Evolutionary conservation across 1,140 invertebrate species (phyloP).

Genomic region (Dendrolimus kikuchii): DNA sequence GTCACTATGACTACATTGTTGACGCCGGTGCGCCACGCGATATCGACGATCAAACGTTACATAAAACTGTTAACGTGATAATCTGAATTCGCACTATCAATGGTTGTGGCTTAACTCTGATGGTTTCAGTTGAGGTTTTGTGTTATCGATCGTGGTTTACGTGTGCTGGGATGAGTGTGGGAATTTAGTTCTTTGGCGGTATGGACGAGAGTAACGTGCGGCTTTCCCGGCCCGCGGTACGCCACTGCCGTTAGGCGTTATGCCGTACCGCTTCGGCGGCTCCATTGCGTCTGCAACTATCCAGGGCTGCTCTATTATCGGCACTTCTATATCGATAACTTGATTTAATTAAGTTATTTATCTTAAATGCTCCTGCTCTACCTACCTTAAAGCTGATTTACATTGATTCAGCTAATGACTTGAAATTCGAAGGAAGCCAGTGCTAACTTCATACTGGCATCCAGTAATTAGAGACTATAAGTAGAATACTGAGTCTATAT

Average conservation of each 20-base stretch:
- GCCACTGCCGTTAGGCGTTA: constrained; percentile 30
- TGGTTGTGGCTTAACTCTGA: not conserved
- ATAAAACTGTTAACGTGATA: constrained; percentile 19
- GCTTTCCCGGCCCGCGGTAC: constrained; percentile 28
- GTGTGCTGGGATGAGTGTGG: constrained; percentile 10
- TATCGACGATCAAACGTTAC: constrained; percentile 34
- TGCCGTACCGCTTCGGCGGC: constrained; percentile 22
- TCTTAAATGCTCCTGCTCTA: too few relatives aligned
- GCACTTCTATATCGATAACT: constrained; percentile 11
- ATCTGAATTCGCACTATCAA: constrained; percentile 7
- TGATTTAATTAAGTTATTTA: not conserved
- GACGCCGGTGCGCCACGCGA: constrained; percentile 49
- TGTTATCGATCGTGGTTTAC: constrained; percentile 42
- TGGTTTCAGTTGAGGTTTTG: constrained; percentile 28
- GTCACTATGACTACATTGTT: constrained; percentile 70
- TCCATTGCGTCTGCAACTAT: constrained; percentile 55
- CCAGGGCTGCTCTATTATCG: constrained; percentile 18
- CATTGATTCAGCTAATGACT: too few relatives aligned
- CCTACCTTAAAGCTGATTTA: too few relatives aligned
- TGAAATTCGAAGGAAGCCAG: too few relatives aligned
- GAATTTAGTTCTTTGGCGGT: not conserved
- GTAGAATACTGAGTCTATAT: too few relatives aligned
- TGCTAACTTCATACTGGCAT: too few relatives aligned
- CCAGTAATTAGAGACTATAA: too few relatives aligned
- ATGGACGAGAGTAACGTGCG: constrained; percentile 10